Evolutionary conservation across 2,888 invertebrate species (phyloP), one percentile per base, ranked within the genome.

Genomic region (Eupithecia dodoneata): DNA sequence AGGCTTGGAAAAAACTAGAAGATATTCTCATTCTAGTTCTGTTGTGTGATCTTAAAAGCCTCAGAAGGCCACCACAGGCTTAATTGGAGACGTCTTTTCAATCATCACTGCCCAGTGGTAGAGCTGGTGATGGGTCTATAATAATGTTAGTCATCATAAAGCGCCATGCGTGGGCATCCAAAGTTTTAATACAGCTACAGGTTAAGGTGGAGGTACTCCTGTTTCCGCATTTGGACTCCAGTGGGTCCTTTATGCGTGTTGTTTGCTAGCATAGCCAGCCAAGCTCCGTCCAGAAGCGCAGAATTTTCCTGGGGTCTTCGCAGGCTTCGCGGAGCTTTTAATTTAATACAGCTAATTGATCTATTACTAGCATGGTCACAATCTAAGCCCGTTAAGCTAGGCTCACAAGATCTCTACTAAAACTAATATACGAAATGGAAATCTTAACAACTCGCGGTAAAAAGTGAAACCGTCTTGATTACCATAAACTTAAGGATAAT

Each of bases 401-500:
- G 41, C 42, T 52, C 63, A 41, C 30, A 59, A 63, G 63, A 63
- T 63, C 30, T 63, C 63, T 66, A 42, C 13, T 66, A 66, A 66
- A 66, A 66, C 42, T 66, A 41, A 66, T 66, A 75, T 71, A 66
- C 67, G 69, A 77, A 73, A 30, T 75, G 10, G 73, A 78, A 78
- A 78, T 78, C 78, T 67, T 74, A 71, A 15, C 72, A 67, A 73
- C 59, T 69, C 66, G 70, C 72, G 45, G 65, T 73, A 73, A 81
- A 80, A 80, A 82, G 82, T 80, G 82, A 82, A 82, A 82, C 77
- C 44, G 65, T 30, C 75, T 69, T 69, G 44, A 79, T 79, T 79
- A 80, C 78, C 72, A 80, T 77, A 75, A 76, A 77, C 63, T 73
- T 76, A 76, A 77, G 74, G 77, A 81, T 81, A 82, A 82, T 82